phyloP scores from a whole-genome alignment of 1,140 invertebrate species.

The Berghia stephanieae region DNA sequence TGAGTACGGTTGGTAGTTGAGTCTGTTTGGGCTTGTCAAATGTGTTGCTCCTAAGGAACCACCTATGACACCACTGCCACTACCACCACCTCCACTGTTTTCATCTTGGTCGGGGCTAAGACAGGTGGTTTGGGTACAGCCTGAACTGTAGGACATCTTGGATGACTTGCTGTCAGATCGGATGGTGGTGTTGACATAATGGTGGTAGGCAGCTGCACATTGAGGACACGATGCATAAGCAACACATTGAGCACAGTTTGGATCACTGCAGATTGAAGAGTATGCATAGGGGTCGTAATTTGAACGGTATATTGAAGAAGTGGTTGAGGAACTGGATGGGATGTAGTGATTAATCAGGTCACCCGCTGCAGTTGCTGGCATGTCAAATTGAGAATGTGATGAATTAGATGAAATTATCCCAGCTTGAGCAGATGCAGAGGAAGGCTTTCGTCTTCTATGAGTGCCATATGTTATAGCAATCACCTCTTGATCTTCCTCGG shows the following conservation, averaged over 20 bases:
- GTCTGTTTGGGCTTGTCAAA: no score
- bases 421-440: no score
- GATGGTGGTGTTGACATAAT: slow-evolving; percentile 29
- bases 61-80: slow-evolving; percentile 22
- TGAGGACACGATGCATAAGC: slow-evolving; percentile 43
- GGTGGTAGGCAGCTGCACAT: slow-evolving; percentile 41
- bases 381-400: no score
- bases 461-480: slow-evolving; percentile 29
- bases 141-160: slow-evolving; percentile 38
- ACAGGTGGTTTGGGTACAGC: slow-evolving; percentile 39
- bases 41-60: slow-evolving; percentile 20
- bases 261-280: no score
- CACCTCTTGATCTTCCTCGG: slow-evolving; percentile 27
- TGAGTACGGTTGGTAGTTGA: no score
- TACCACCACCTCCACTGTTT: slow-evolving; percentile 15
- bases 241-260: slow-evolving; percentile 28
- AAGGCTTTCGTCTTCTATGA: no score
- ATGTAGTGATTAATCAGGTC: no score
- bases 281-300: no score
- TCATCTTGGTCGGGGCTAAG: slow-evolving; percentile 39
- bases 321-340: no score
- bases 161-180: slow-evolving; percentile 40
- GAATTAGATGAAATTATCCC: no score
- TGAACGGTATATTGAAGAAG: no score
- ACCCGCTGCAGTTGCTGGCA: no score